Percentiles rank a stretch among this genome's conserved stretches.
Conservation (phyloP, 2,888 invertebrate species). For the Cyrtodaria siliqua region DNA sequence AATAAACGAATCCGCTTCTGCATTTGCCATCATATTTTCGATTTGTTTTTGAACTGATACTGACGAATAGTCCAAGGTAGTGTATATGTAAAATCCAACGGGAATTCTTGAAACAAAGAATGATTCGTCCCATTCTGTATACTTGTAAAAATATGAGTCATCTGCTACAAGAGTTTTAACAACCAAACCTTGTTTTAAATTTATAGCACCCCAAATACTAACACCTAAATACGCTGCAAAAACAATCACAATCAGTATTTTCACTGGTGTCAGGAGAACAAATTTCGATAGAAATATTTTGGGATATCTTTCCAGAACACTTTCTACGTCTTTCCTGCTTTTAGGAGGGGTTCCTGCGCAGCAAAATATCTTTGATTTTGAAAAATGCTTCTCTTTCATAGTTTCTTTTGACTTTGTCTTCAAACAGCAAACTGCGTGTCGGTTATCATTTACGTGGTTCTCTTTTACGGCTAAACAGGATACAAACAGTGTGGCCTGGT, state of each 20-base stretch:
- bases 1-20: background rate
- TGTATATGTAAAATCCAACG: background rate
- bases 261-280: too few species aligned
- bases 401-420: too few species aligned
- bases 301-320: too few species aligned
- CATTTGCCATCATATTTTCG: constrained; percentile 1
- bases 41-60: background rate
- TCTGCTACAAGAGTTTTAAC: constrained; percentile 71
- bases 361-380: constrained; percentile 81
- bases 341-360: too few species aligned
- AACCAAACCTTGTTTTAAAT: constrained; percentile 68
- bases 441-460: constrained; percentile 61
- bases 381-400: too few species aligned
- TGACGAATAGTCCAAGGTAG: background rate
- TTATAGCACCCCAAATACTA: constrained; percentile 54
- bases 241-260: constrained; percentile 57
- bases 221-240: constrained; percentile 71
- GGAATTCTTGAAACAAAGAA: too few species aligned
- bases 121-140: too few species aligned
- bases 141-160: constrained; percentile 73
- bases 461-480: constrained; percentile 79
- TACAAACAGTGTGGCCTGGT: constrained; percentile 78
- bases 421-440: too few species aligned
- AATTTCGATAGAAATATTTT: too few species aligned
- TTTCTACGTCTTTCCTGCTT: too few species aligned